Evolutionary conservation across 2,797 vertebrate genomes (phyloP).

Genomic region (Typhlichthys eigenmanni): DNA sequence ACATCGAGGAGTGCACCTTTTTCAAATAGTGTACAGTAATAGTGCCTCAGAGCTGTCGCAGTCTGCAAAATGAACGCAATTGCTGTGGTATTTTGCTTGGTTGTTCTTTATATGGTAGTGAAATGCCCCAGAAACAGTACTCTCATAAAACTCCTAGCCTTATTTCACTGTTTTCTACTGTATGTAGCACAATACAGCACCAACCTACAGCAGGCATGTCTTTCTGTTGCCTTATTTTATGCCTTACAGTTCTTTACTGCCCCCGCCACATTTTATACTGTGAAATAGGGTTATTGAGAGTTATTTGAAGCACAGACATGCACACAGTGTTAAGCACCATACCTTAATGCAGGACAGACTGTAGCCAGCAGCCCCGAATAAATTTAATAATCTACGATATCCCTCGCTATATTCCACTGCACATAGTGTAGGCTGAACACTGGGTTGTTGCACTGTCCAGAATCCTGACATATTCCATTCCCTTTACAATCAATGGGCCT

Average conservation of each 20-base stretch:
- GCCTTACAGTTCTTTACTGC: constrained; percentile 60
- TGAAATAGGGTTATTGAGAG: not conserved
- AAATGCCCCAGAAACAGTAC: constrained; percentile 48
- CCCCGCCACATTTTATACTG: constrained; percentile 59
- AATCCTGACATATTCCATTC: constrained; percentile 42
- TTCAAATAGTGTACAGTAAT: not conserved
- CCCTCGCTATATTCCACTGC: constrained; percentile 50
- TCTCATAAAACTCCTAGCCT: constrained; percentile 20
- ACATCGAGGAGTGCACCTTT: too few relatives aligned
- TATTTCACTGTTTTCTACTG: constrained; percentile 30
- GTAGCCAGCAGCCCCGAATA: constrained; percentile 60
- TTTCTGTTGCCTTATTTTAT: constrained; percentile 63
- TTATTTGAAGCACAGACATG: constrained; percentile 3
- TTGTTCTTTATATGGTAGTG: constrained; percentile 37
- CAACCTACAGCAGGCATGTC: constrained; percentile 60
- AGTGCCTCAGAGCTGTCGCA: constrained; percentile 49
- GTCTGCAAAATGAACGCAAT: constrained; percentile 41
- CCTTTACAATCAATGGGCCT: constrained; percentile 48
- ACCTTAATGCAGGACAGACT: constrained; percentile 72
- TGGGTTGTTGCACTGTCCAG: constrained; percentile 32
- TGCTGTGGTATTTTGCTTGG: constrained; percentile 57
- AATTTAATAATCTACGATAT: constrained; percentile 59
- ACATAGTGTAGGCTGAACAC: constrained; percentile 43
- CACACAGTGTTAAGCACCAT: constrained; percentile 53
- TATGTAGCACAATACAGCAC: constrained; percentile 54